A percentile compares a stretch with the other conserved stretches of the same genome.
phyloP scores from a whole-genome alignment of 1,140 invertebrate genomes.

The Drosophila lini region DNA sequence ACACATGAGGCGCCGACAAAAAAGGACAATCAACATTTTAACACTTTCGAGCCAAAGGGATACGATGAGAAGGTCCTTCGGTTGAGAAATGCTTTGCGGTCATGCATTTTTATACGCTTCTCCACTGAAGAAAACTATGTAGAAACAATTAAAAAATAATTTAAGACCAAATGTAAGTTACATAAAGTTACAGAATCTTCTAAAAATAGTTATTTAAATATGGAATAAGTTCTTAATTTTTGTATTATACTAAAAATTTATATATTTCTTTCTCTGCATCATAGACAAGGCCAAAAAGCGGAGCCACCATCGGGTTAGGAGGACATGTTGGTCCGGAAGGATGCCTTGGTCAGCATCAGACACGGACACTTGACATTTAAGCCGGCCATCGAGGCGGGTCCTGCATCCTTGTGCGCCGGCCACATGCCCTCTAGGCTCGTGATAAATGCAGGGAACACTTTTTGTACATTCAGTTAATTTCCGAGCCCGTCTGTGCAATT shows the following conservation, averaged over 20 bases:
- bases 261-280: conserved; percentile 15
- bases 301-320: conserved; percentile 12
- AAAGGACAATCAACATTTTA: conserved; percentile 83
- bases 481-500: conserved; percentile 41
- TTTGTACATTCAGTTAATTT: conserved; percentile 38
- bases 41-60: conserved; percentile 68
- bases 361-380: conserved; percentile 40
- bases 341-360: conserved; percentile 33
- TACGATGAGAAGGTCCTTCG: conserved; percentile 19
- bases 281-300: not conserved
- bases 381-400: conserved; percentile 28
- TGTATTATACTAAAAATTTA: no score
- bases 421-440: not conserved
- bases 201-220: not conserved
- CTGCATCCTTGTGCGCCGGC: conserved; percentile 4
- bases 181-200: no score
- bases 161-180: no score
- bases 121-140: not conserved
- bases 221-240: not conserved
- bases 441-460: conserved; percentile 18
- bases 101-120: conserved; percentile 71
- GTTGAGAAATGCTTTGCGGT: conserved; percentile 75
- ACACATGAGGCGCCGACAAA: conserved; percentile 53
- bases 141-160: not conserved
- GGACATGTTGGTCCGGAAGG: conserved; percentile 31